Percentiles rank a stretch among this genome's conserved stretches.
phyloP scores from a whole-genome alignment of 2,888 invertebrate genomes.

The Carterocephalus palaemon region DNA sequence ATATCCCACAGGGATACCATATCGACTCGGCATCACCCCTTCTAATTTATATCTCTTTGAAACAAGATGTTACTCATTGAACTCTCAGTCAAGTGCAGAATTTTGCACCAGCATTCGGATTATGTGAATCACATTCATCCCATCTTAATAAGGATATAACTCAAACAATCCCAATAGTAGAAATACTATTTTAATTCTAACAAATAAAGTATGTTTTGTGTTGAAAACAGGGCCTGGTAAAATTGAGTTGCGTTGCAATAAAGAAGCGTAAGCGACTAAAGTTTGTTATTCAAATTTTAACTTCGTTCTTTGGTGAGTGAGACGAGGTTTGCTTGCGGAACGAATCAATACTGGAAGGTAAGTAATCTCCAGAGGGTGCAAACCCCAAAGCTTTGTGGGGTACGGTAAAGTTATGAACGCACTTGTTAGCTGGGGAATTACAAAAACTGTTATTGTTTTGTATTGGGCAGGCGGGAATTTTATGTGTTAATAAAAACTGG shows the following conservation, averaged over 20 bases:
- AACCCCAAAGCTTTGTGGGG: conserved; percentile 69
- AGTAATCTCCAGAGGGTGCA: conserved; percentile 57
- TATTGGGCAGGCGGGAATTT: conserved; percentile 53
- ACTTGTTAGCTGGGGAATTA: conserved; percentile 70
- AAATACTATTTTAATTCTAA: conserved; percentile 23
- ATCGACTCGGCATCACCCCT: conserved; percentile 35
- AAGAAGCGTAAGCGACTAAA: background rate
- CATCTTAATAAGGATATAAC: conserved; percentile 32
- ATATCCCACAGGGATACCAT: conserved; percentile 33
- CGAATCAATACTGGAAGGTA: conserved; percentile 55
- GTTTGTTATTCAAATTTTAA: background rate
- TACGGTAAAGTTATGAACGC: conserved; percentile 71
- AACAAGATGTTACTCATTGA: conserved; percentile 69
- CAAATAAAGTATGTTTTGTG: background rate
- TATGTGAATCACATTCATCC: conserved; percentile 70
- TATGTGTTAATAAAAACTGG: conserved; percentile 73
- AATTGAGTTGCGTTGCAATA: background rate
- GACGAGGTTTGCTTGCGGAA: conserved; percentile 30
- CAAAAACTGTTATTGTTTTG: conserved; percentile 74
- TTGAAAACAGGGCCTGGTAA: background rate
- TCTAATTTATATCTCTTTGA: conserved; percentile 42
- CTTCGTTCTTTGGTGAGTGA: conserved; percentile 32
- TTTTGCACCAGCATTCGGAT: conserved; percentile 64
- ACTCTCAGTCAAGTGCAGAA: conserved; percentile 70
- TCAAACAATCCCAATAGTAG: background rate